Percentiles rank a stretch among this genome's conserved stretches.
Evolutionary conservation across 2,113 vertebrate genomes (phyloP).

Genomic region (Oreochromis niloticus): DNA sequence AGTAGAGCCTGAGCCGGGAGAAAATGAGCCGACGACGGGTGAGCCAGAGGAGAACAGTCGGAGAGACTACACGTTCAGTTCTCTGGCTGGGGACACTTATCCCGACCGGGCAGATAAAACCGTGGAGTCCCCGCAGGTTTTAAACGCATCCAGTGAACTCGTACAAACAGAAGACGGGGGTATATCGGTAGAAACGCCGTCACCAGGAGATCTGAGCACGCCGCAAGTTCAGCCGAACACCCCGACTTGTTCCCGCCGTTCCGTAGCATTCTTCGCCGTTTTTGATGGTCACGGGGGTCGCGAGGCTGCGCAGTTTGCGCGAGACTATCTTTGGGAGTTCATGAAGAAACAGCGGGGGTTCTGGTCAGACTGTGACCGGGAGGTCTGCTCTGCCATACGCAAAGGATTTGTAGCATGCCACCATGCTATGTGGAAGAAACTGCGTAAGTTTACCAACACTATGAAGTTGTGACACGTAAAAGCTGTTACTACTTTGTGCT

Average conservation of each 20-base stretch:
- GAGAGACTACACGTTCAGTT: background rate
- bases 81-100: background rate
- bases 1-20: conserved; percentile 83
- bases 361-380: conserved; percentile 82
- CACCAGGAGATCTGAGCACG: background rate
- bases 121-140: background rate
- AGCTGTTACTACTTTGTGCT: background rate
- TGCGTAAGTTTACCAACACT: conserved; percentile 79
- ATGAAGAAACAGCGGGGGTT: conserved; percentile 93
- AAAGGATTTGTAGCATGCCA: conserved; percentile 94
- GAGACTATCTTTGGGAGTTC: conserved; percentile 87
- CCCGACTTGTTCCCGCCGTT: conserved; percentile 51
- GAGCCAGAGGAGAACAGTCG: conserved; percentile 40
- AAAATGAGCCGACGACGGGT: conserved; percentile 63
- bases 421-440: conserved; percentile 96
- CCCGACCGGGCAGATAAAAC: background rate
- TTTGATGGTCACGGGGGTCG: conserved; percentile 93
- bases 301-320: conserved; percentile 91
- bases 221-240: background rate
- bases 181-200: background rate
- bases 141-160: background rate
- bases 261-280: conserved; percentile 89
- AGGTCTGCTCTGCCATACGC: conserved; percentile 88
- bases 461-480: background rate
- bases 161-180: background rate